Evolutionary conservation across 1,140 invertebrate genomes (phyloP), one percentile per base, ranked within the genome.

Genomic region (Cydia amplana): DNA sequence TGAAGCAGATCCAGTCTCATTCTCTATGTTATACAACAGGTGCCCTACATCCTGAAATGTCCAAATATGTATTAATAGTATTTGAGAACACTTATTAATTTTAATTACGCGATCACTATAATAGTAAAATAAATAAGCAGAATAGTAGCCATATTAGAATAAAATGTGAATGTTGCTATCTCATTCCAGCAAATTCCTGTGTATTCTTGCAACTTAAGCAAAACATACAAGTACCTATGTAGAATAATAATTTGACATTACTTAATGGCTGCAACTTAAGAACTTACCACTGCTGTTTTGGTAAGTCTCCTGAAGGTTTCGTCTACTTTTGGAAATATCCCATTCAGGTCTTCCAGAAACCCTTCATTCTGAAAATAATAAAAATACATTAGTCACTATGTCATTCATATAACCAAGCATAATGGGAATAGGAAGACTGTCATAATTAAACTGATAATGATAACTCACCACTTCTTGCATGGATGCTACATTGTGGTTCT

Each of bases 201-300:
- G n/a, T n/a, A 25, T 32, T 32, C 32, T 32, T 32, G 32, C 32
- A 32, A 5, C 32, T 32, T 32, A 4, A 4, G 32, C 5, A 32
- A 32, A 32, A 32, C 32, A 4, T 32, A 32, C 32, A 32, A 32
- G 32, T n/a, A n/a, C n/a, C n/a, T 32, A 32, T 10, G 12, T 40
- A 43, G 12, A 43, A 43, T 12, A 43, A 12, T 10, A 10, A 12
- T 10, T 10, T 43, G 40, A 43, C 12, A 20, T 28, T 9, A 36
- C 25, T 49, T 46, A 74, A 40, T 32, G 1, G 74, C 67, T 4
- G 51, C 9, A 7, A 28, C 4, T n/a, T 18, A 0, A 36, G 14
- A 78, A 87, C 90, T 89, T 84, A 93, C 90, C 70, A 87, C 82
- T 76, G 89, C 89, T 76, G 88, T 92, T 80, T 91, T 89, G 12